Base-by-base conservation (phyloP, 2,113 vertebrate genomes). In the Heterotis niloticus region DNA sequence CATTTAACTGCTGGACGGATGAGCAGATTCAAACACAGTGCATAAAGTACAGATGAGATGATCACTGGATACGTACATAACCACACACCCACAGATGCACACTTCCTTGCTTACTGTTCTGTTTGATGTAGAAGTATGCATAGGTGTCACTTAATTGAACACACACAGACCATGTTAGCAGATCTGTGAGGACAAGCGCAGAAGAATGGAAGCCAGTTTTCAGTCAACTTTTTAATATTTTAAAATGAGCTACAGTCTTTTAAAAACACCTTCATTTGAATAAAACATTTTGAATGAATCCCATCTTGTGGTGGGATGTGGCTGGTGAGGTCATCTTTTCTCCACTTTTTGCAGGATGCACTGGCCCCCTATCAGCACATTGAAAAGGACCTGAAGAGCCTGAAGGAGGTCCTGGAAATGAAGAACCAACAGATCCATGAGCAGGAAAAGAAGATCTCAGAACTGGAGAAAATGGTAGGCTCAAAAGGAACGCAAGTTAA, bases 351-450 rank as follows among this genome's bases (percentile, higher is more conserved):
- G 78, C 51, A 99, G 98, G 90, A 96, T 34, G 94, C 93, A 0
- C 70, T 94, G 84, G 96, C 96, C 67, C 98, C 97, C 0, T 99
- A 98, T 82, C 94, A 96, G 84, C 95, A 99, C 88, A 93, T 99
- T 79, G 95, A 98, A 81, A 91, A 98, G 86, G 97, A 99, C 66
- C 89, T 98, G 86, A 94, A 91, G 85, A 99, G 98, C 80, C 88
- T 99, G 81, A 97, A 95, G 83, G 95, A 98, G 64, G 94, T 99
- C 52, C 88, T 99, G 51, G 96, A 98, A 86, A 96, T 99, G 96
- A 99, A 98, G 89, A 99, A 97, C 86, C 93, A 94, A 79, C 96
- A 97, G 82, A 99, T 99, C 80, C 98, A 98, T 83, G 92, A 97
- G 64, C 98, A 98, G 79, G 96, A 99, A 83, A 96, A 94, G 87